Evolutionary conservation across 2,888 invertebrate genomes (phyloP).

Genomic region (Trichopoda pennipes): DNA sequence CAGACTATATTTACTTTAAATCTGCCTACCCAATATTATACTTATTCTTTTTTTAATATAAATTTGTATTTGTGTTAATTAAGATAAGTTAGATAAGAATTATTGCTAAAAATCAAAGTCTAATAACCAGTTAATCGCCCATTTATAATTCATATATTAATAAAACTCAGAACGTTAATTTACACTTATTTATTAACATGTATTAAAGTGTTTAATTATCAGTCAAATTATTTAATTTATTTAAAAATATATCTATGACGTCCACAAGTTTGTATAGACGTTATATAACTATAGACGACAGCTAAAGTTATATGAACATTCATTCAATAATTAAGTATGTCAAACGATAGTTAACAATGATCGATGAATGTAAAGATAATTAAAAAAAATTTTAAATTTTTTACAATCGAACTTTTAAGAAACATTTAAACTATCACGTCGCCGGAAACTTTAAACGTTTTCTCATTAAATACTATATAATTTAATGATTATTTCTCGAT

Average conservation of each 20-base stretch:
- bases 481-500: constrained; percentile 6
- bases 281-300: constrained; percentile 35
- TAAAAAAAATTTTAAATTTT: constrained; percentile 14
- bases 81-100: too few species aligned
- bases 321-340: constrained; percentile 43
- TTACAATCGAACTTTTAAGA: not conserved
- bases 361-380: not conserved
- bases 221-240: not conserved
- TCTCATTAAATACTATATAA: constrained; percentile 9
- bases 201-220: not conserved
- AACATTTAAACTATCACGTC: constrained; percentile 48
- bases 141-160: not conserved
- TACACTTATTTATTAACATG: not conserved
- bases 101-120: constrained; percentile 19
- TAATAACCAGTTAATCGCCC: constrained; percentile 17
- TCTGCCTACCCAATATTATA: too few species aligned
- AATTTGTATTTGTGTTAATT: too few species aligned
- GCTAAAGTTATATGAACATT: not conserved
- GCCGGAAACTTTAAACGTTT: constrained; percentile 44
- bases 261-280: not conserved
- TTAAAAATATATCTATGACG: too few species aligned
- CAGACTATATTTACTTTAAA: too few species aligned
- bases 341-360: constrained; percentile 32
- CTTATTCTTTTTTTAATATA: too few species aligned
- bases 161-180: too few species aligned